Conservation (phyloP, 2,888 invertebrate species). For the Limulus polyphemus region DNA sequence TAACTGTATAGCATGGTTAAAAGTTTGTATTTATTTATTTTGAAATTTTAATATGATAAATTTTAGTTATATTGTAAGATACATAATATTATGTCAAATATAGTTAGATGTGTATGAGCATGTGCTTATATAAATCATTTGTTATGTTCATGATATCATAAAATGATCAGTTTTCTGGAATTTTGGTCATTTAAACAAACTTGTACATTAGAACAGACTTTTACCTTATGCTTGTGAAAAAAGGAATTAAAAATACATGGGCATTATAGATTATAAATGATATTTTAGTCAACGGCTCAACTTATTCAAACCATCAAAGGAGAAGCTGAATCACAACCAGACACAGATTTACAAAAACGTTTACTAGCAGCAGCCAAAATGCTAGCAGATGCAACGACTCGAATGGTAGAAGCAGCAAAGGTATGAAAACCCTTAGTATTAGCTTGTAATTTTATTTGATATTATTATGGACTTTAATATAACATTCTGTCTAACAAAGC, state of each 20-base stretch:
- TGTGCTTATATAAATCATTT: too few species aligned
- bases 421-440: slow-evolving; percentile 24
- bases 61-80: too few species aligned
- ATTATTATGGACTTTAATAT: too few species aligned
- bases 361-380: slow-evolving; percentile 88
- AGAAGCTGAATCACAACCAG: slow-evolving; percentile 77
- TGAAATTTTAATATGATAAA: too few species aligned
- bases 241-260: not conserved
- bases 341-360: slow-evolving; percentile 75
- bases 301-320: slow-evolving; percentile 87
- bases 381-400: slow-evolving; percentile 85
- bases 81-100: too few species aligned
- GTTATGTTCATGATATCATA: too few species aligned
- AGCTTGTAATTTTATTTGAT: not conserved
- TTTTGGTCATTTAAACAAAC: not conserved
- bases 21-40: too few species aligned
- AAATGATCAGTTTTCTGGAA: not conserved
- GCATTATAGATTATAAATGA: not conserved
- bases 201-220: not conserved
- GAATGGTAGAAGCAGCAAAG: slow-evolving; percentile 91
- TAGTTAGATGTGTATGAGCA: too few species aligned
- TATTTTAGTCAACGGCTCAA: slow-evolving; percentile 63
- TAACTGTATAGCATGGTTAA: too few species aligned
- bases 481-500: too few species aligned
- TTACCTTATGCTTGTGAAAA: slow-evolving; percentile 2